Evolutionary conservation across 2,113 vertebrate genomes (phyloP), one percentile per base, ranked within the genome.

Genomic region (Coregonus clupeaformis): DNA sequence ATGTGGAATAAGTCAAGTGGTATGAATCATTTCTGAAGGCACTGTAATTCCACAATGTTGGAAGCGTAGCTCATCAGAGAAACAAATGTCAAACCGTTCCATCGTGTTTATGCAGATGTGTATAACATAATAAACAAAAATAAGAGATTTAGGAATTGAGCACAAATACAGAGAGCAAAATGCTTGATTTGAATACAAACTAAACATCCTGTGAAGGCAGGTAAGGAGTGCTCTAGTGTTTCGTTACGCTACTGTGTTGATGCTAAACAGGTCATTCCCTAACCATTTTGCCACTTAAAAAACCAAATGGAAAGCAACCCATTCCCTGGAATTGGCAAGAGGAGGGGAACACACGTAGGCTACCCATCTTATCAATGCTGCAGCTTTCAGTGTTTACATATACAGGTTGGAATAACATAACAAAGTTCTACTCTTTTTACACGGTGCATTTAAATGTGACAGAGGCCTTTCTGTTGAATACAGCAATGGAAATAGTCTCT

Each of bases 101-200:
- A 81, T 76, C 72, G 73, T 81, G 73, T 81, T 84, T 78, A 84
- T 74, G 82, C 82, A 84, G 82, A 79, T 81, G 82, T 47, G 76
- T 72, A 71, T 74, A 74, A 84, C 78, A 81, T 76, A 74, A 84
- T 77, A 78, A 77, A 80, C 76, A 81, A 75, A 84, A 78, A 84
- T 73, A 68, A 80, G 80, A 80, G 42, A 36, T 78, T 63, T 73
- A 68, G 65, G 74, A 78, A 76, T 29, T 49, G 32, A 27, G 62
- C 20, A 73, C 62, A 67, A 29, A 66, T 55, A 67, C 20, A 47
- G 74, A 55, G 57, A 69, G 29, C 49, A 69, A 32, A 77, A 27
- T 62, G 52, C 16, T 20, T 3, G 65, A 36, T 67, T 67, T 67
- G 16, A 30, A 20, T 22, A 16, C 29, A 14, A 16, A 42, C 30